These are phyloP conservation scores for Muntiacus reevesi DNA, from an alignment of 2,113 vertebrate genomes.

Conservation along the genomic window DNA sequence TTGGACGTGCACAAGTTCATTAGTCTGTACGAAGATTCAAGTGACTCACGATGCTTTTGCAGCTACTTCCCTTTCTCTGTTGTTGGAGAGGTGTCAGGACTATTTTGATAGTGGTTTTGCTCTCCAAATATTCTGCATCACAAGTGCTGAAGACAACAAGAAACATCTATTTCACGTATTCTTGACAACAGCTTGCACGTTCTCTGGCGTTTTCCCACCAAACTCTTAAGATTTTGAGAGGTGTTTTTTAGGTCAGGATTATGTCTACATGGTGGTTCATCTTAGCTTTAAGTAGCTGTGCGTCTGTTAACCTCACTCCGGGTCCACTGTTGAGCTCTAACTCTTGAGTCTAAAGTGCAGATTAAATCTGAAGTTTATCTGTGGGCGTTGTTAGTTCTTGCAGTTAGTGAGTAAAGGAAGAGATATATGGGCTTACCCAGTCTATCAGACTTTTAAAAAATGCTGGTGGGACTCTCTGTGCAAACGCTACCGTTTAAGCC, in stretches of 20 bases:
- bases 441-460: background rate
- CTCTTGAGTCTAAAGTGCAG: background rate
- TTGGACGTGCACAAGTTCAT: background rate
- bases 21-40: background rate
- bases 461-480: background rate
- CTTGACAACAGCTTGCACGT: background rate
- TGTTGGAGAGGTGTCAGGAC: background rate
- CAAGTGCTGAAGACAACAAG: background rate
- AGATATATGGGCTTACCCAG: no score
- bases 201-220: background rate
- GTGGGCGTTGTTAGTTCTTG: background rate
- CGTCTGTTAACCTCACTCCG: rapidly evolving
- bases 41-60: background rate
- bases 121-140: background rate
- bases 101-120: no score
- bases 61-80: rapidly evolving
- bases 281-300: background rate
- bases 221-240: background rate
- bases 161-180: background rate
- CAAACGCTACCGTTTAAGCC: background rate
- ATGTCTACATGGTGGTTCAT: background rate
- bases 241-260: background rate
- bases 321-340: background rate
- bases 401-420: background rate
- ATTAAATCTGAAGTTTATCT: background rate